Evolutionary conservation across 1,140 invertebrate species (phyloP).

Genomic region (Drosophila murphyi): DNA sequence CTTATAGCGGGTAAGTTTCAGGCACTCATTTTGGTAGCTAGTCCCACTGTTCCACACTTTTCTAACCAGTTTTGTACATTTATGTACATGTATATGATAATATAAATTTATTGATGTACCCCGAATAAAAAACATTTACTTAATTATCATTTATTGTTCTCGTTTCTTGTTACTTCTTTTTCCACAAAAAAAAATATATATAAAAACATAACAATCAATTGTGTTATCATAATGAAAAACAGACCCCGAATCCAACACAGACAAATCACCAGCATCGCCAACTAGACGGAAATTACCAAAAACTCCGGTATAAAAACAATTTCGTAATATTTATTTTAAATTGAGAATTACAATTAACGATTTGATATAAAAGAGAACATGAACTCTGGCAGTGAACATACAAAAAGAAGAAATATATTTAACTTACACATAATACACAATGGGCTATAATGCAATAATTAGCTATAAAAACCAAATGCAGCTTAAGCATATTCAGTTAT

Average conservation of each 20-base stretch:
- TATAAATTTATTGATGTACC: constrained; percentile 31
- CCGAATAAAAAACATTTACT: constrained; percentile 58
- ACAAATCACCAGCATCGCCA: constrained; percentile 93
- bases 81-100: constrained; percentile 19
- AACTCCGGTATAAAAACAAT: constrained; percentile 93
- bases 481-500: constrained; percentile 74
- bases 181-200: constrained; percentile 34
- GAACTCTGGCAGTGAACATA: constrained; percentile 25
- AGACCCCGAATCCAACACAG: constrained; percentile 87
- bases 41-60: constrained; percentile 3
- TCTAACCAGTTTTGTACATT: constrained; percentile 34
- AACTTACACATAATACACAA: constrained; percentile 44
- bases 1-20: constrained; percentile 81
- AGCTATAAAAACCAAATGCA: constrained; percentile 58
- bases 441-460: constrained; percentile 51
- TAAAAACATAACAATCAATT: not conserved
- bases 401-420: constrained; percentile 39
- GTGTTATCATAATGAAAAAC: constrained; percentile 35
- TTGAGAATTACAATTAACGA: constrained; percentile 52
- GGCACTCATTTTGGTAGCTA: constrained; percentile 1
- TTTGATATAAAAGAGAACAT: constrained; percentile 43
- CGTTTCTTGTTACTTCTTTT: constrained; percentile 74
- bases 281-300: constrained; percentile 96
- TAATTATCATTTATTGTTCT: constrained; percentile 78
- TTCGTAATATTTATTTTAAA: constrained; percentile 66